These are phyloP conservation scores for Drosophila leontia DNA, from an alignment of 1,140 invertebrate genomes.

Conservation along the genomic window DNA sequence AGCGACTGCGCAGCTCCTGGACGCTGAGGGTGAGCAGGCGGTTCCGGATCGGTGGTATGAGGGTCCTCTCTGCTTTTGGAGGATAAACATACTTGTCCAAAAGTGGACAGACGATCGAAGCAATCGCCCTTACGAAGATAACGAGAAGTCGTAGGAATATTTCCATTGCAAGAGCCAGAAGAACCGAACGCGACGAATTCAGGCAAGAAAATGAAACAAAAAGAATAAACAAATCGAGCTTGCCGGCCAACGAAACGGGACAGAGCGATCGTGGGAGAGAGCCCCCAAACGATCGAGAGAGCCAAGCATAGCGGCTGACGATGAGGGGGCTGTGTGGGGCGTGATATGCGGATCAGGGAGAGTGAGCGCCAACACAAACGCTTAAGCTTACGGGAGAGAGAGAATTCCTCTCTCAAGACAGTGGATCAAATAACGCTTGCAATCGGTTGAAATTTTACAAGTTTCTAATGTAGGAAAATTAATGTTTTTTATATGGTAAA, in stretches of 20 bases:
- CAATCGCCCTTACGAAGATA: conserved; percentile 44
- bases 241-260: neutral
- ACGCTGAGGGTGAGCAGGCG: conserved; percentile 44
- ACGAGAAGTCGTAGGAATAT: conserved; percentile 57
- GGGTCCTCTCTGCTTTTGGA: neutral
- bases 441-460: neutral
- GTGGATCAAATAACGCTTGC: neutral
- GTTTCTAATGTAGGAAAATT: too few relatives aligned
- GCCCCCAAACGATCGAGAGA: neutral
- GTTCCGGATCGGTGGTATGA: conserved; percentile 47
- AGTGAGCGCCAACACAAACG: neutral
- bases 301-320: neutral
- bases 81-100: conserved; percentile 3
- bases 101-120: conserved; percentile 26
- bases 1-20: conserved; percentile 53
- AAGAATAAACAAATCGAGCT: conserved; percentile 1
- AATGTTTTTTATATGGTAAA: neutral
- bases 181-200: conserved; percentile 1
- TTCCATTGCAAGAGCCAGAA: conserved; percentile 45
- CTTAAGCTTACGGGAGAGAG: neutral
- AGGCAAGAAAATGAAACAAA: conserved; percentile 1
- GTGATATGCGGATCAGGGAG: neutral
- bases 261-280: conserved; percentile 8
- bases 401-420: neutral
- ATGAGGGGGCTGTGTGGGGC: neutral